Conservation (phyloP, 2,888 invertebrate species). For the Globia sparganii region DNA sequence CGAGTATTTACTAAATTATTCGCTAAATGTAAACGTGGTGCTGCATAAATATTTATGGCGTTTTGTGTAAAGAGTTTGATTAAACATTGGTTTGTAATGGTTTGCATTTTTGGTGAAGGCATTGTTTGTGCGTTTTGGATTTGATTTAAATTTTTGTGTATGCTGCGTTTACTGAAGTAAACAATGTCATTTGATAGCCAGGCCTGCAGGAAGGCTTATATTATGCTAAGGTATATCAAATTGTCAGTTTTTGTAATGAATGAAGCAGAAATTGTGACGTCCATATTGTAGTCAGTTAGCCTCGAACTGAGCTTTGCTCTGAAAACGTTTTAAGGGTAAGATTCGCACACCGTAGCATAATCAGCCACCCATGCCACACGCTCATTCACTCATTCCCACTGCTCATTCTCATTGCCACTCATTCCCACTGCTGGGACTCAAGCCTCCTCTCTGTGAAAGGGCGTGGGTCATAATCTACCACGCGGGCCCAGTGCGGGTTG, state of each 20-base stretch:
- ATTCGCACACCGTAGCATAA: background rate
- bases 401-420: too few species aligned
- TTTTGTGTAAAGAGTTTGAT: constrained; percentile 56
- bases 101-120: constrained; percentile 48
- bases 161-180: background rate
- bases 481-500: too few species aligned
- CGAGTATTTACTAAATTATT: constrained; percentile 48
- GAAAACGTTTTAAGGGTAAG: background rate
- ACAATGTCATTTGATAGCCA: background rate
- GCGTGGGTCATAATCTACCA: too few species aligned
- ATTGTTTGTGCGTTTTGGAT: constrained; percentile 30
- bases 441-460: too few species aligned
- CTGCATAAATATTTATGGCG: constrained; percentile 57
- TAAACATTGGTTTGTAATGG: constrained; percentile 51
- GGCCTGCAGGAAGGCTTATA: background rate
- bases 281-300: background rate
- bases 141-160: constrained; percentile 15
- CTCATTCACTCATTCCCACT: too few species aligned
- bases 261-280: too few species aligned
- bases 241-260: background rate
- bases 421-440: too few species aligned
- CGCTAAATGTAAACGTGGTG: constrained; percentile 45
- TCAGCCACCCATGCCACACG: too few species aligned
- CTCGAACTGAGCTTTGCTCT: background rate
- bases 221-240: background rate